Evolutionary conservation across 92 coral and sea anemone genomes (phyloP), one percentile per base, ranked within the genome.

Genomic region (Parazoanthus atlanticus): DNA sequence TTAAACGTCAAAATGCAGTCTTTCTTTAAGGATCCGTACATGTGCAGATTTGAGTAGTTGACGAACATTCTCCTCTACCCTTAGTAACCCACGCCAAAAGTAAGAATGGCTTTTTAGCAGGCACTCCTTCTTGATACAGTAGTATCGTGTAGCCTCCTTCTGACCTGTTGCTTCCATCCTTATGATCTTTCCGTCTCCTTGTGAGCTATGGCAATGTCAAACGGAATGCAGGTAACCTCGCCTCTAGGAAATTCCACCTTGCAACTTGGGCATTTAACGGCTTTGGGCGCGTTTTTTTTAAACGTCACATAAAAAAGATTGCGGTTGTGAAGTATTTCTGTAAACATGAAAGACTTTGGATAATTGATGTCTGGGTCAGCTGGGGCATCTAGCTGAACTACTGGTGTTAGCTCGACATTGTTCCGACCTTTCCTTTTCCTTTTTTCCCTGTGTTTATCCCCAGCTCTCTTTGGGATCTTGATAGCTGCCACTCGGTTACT

Each of bases 351-450:
- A 52, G 91, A 89, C 81, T 90, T 92, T 33, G 89, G 86, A n/a
- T 28, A 32, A 33, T 86, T 88, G 61, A 89, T 46, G 64, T 92
- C 86, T n/a, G 71, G 79, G n/a, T 85, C 89, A 33, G 49, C 76
- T 52, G 31, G 52, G 23, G 56, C 64, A 58, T 41, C 64, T 69
- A 85, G 82, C 49, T 86, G 56, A 21, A 84, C 71, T 25, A 87
- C 54, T 43, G 94, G 94, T 70, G 33, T 25, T 75, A 49, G 36
- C 54, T 86, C 56, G 7, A 92, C 91, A 71, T 86, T 92, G 84
- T 89, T 92, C 82, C 80, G 65, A 54, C 94, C 92, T 80, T 82
- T 89, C 69, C 92, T 71, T 78, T 54, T n/a, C n/a, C n/a, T 92
- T 30, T 80, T 64, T 30, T 88, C 81, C 25, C 54, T 69, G n/a